A percentile compares a stretch with the other conserved stretches of the same genome.
Evolutionary conservation across 2,888 invertebrate genomes (phyloP).

Genomic region (Arctia plantaginis): DNA sequence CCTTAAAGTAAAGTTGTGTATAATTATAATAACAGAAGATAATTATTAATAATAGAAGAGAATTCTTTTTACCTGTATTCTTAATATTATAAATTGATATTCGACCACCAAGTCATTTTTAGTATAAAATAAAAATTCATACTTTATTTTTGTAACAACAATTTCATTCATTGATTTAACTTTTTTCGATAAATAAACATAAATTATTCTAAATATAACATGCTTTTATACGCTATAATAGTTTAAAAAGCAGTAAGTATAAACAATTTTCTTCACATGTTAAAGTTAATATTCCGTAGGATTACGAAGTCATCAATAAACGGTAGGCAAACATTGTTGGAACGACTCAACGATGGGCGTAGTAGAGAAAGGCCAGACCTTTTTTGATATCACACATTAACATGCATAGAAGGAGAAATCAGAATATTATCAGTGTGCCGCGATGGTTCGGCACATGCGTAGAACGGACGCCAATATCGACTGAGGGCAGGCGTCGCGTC

Average conservation of each 20-base stretch:
- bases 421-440: slow-evolving; percentile 76
- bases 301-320: slow-evolving; percentile 23
- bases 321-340: slow-evolving; percentile 56
- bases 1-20: not conserved
- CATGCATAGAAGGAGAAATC: slow-evolving; percentile 82
- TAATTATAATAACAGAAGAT: too few relatives aligned
- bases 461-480: slow-evolving; percentile 69
- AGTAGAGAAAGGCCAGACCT: slow-evolving; percentile 64
- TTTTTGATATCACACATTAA: slow-evolving; percentile 76
- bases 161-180: too few relatives aligned
- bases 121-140: too few relatives aligned
- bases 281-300: not conserved
- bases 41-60: too few relatives aligned
- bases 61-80: too few relatives aligned
- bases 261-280: not conserved
- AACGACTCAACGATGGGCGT: slow-evolving; percentile 57
- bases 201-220: not conserved
- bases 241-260: not conserved
- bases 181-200: too few relatives aligned
- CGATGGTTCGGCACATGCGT: slow-evolving; percentile 81
- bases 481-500: slow-evolving; percentile 58
- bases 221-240: not conserved
- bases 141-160: too few relatives aligned
- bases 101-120: too few relatives aligned
- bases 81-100: too few relatives aligned